Evolutionary conservation across 2,797 vertebrate species (phyloP).

Genomic region (Lepus townsendii): DNA sequence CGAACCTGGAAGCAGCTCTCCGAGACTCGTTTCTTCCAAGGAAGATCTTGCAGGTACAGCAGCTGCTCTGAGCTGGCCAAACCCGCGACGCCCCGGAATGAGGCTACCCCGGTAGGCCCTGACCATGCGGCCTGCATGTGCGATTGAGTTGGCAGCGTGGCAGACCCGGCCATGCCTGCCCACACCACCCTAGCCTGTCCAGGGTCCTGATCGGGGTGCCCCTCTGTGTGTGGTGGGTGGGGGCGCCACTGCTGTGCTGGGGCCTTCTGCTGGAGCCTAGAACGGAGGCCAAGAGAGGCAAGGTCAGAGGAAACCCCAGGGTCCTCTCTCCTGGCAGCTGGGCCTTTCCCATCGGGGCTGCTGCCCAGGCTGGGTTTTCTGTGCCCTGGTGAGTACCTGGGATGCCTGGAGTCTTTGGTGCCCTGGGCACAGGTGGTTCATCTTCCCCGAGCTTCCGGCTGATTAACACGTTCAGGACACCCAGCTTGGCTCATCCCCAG

Average conservation of each 20-base stretch:
- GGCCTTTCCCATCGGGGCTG: not conserved
- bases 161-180: not conserved
- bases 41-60: constrained; percentile 95
- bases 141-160: not conserved
- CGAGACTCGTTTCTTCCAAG: constrained; percentile 95
- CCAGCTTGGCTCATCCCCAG: not conserved
- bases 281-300: not conserved
- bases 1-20: constrained; percentile 96
- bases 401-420: not conserved
- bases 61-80: not conserved
- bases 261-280: not conserved
- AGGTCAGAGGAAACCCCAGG: not conserved
- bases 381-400: not conserved
- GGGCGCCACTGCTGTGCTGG: not conserved
- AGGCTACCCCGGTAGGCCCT: no score
- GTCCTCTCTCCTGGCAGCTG: not conserved
- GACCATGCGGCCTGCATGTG: not conserved
- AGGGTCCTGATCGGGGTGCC: not conserved
- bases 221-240: no score
- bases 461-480: not conserved
- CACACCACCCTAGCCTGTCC: not conserved
- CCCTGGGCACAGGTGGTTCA: not conserved
- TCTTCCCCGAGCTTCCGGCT: not conserved
- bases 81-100: not conserved
- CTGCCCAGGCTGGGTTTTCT: not conserved